phyloP scores from a whole-genome alignment of 2,797 vertebrate genomes.

The Fringilla coelebs region DNA sequence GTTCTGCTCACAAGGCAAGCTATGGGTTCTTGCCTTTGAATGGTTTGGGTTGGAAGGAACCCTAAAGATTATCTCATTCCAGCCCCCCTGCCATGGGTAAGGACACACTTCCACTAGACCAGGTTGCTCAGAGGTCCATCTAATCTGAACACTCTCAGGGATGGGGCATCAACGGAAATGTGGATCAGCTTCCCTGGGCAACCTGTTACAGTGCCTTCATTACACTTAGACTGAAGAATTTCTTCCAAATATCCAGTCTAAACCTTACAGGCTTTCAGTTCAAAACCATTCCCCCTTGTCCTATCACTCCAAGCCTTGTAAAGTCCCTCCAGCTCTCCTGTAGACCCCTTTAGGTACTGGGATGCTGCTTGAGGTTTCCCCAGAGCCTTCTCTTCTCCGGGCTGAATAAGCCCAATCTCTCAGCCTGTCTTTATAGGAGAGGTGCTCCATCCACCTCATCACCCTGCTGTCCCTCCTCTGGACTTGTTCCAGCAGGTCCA shows the following conservation, averaged over 20 bases:
- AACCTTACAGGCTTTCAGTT: neutral
- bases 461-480: neutral
- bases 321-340: neutral
- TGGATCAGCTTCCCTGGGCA: neutral
- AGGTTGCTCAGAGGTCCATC: neutral
- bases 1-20: neutral
- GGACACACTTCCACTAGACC: neutral
- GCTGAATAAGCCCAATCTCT: neutral
- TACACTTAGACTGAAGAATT: neutral
- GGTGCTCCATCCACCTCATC: neutral
- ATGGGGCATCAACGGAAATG: neutral
- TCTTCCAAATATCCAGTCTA: neutral
- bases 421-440: neutral
- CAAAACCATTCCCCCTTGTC: neutral
- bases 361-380: neutral
- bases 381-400: neutral
- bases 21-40: neutral
- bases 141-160: neutral
- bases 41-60: neutral
- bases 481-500: neutral
- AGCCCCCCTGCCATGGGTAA: fast-evolving
- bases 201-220: neutral
- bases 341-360: neutral
- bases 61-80: neutral
- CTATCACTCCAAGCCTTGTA: neutral